Conservation (phyloP, 2,113 vertebrate species). For the Etheostoma cragini region DNA sequence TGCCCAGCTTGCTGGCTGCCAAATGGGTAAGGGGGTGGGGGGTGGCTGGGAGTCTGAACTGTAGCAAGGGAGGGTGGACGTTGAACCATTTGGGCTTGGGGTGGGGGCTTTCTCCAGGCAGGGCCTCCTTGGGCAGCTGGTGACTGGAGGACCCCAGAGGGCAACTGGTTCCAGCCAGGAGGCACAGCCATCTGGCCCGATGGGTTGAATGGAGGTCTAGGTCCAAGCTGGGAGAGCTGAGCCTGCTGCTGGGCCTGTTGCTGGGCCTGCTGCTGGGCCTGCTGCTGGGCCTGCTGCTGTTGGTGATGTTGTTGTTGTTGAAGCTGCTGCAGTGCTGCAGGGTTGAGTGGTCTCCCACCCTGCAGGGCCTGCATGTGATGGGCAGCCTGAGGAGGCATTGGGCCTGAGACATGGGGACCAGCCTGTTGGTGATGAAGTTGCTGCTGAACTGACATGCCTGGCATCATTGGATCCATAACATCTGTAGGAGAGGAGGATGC, state of each 20-base stretch:
- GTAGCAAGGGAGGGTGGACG: slow-evolving; percentile 93
- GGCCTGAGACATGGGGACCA: slow-evolving; percentile 87
- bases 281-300: slow-evolving; percentile 80
- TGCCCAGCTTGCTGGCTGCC: slow-evolving; percentile 98
- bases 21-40: slow-evolving; percentile 97
- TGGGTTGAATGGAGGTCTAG: slow-evolving; percentile 92
- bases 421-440: slow-evolving; percentile 89
- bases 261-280: slow-evolving; percentile 79
- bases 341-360: slow-evolving; percentile 91
- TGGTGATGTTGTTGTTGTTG: slow-evolving; percentile 88
- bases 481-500: slow-evolving; percentile 80
- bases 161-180: slow-evolving; percentile 95
- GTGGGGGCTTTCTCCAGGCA: slow-evolving; percentile 93
- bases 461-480: slow-evolving; percentile 92
- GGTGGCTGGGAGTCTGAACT: slow-evolving; percentile 96
- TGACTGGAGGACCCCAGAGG: slow-evolving; percentile 91
- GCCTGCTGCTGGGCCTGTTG: slow-evolving; percentile 82
- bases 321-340: slow-evolving; percentile 91
- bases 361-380: slow-evolving; percentile 93
- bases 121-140: slow-evolving; percentile 89
- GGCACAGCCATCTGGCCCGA: slow-evolving; percentile 92
- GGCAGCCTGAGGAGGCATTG: slow-evolving; percentile 90
- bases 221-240: slow-evolving; percentile 83
- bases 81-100: slow-evolving; percentile 88
- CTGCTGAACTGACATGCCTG: slow-evolving; percentile 88